Base-by-base conservation (phyloP, 2,888 invertebrate species). In the Neoitamus cyanurus region DNA sequence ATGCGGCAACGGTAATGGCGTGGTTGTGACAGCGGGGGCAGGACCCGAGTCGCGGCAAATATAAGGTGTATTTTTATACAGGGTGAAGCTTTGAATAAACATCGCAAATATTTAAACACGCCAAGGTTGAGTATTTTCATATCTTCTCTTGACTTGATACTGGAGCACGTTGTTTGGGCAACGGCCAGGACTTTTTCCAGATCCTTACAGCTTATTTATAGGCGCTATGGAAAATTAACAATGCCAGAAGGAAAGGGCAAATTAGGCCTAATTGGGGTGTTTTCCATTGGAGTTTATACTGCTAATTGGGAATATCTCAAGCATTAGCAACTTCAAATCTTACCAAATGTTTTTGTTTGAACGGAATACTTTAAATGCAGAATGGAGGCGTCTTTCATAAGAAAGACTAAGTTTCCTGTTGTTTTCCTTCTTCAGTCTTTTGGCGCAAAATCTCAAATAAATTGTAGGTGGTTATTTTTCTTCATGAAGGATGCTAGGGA, bases 41-140 rank as follows among this genome's bases (percentile, higher is more conserved):
- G 58, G 28, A 25, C 42, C 25, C 4, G 15, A 37, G 2, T 15
- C 58, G 46, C 20, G 3, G 78, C 30, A 28, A 69, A 36, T 15
- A 20, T 31, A 36, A 36, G 25, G 30, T 28, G 13, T 82, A 20
- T 69, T 82, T 82, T 68, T 68, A 31, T 80, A 58, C 25, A 75
- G 25, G 7, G 6, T 70, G 15, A 20, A 58, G 48, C 11, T 58
- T n/a, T 68, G 36, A 68, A 68, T 68, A 68, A 68, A 36, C 82
- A 68, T 69, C 4, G 69, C 36, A 82, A 82, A 69, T 82, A 68
- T 68, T 80, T 80, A 80, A 58, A 13, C 69, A 82, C 20, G 25
- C 13, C 36, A 58, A 37, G 3, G 82, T 46, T 28, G 78, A 25
- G 30, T 11, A 30, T 37, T n/a, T 82, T 82, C n/a, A 68, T 82